Conservation (phyloP, 2,113 vertebrate species). For the Gracilinanus agilis region DNA sequence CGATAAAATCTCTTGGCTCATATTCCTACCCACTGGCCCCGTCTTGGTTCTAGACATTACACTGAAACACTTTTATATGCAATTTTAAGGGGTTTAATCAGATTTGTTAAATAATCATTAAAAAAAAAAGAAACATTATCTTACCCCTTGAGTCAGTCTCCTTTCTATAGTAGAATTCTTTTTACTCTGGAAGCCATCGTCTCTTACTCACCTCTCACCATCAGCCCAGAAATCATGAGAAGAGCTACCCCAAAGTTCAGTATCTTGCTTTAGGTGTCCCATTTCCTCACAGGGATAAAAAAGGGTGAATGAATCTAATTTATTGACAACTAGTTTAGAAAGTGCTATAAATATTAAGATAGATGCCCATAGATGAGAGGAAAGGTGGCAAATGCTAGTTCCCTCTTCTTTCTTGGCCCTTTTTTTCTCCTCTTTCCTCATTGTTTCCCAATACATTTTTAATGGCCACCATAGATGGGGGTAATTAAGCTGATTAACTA, state of each 20-base stretch:
- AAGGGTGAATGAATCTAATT: background rate
- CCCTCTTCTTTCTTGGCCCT: background rate
- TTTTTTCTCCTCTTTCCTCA: background rate
- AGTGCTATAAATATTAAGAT: background rate
- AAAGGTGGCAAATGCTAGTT: background rate
- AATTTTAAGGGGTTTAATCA: background rate
- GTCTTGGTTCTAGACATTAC: background rate
- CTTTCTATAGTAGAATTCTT: background rate
- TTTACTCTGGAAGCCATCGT: background rate
- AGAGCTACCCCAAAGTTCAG: background rate
- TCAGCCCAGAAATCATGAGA: background rate
- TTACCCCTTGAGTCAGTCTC: background rate
- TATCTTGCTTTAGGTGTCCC: background rate
- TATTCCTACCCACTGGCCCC: background rate
- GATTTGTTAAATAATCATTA: background rate
- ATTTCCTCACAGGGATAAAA: background rate
- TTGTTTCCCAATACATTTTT: background rate
- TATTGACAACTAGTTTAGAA: background rate
- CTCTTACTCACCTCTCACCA: background rate
- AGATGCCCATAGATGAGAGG: background rate
- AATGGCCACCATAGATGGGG: background rate
- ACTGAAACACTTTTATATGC: no score
- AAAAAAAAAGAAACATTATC: background rate
- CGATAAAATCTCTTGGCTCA: background rate
- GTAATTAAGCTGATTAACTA: background rate